Evolutionary conservation across 2,888 invertebrate species (phyloP).

Genomic region (Margaritifera margaritifera): DNA sequence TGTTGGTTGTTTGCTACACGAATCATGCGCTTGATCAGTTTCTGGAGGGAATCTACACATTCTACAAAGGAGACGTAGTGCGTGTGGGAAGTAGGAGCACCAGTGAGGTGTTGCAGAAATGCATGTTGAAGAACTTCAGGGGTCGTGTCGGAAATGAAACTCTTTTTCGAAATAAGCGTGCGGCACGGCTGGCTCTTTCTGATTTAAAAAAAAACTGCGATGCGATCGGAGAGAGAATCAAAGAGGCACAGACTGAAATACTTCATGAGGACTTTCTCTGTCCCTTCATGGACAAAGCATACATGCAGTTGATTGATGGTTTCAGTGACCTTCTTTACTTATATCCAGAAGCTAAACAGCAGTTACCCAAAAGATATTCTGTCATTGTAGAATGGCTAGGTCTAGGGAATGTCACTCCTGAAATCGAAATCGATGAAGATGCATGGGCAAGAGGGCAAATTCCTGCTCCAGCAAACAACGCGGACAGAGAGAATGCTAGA

Average conservation of each 20-base stretch:
- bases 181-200: too few relatives aligned
- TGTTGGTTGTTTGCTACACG: slow-evolving; percentile 71
- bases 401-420: not conserved
- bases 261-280: slow-evolving; percentile 38
- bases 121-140: not conserved
- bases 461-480: too few relatives aligned
- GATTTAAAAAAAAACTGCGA: too few relatives aligned
- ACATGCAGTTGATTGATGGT: not conserved
- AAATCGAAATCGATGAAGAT: too few relatives aligned
- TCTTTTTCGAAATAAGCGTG: too few relatives aligned
- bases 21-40: slow-evolving; percentile 73
- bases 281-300: slow-evolving; percentile 19
- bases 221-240: slow-evolving; percentile 15
- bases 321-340: not conserved
- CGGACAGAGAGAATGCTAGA: too few relatives aligned
- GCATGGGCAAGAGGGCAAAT: too few relatives aligned
- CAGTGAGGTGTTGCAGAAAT: slow-evolving; percentile 50
- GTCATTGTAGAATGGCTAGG: not conserved
- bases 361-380: not conserved
- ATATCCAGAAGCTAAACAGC: too few relatives aligned
- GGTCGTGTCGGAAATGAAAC: too few relatives aligned
- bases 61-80: slow-evolving; percentile 53
- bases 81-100: slow-evolving; percentile 66
- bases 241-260: slow-evolving; percentile 32
- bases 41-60: slow-evolving; percentile 66